Conservation (phyloP, 53 echinoderm and acorn worm species). For the Luidia sarsii region DNA sequence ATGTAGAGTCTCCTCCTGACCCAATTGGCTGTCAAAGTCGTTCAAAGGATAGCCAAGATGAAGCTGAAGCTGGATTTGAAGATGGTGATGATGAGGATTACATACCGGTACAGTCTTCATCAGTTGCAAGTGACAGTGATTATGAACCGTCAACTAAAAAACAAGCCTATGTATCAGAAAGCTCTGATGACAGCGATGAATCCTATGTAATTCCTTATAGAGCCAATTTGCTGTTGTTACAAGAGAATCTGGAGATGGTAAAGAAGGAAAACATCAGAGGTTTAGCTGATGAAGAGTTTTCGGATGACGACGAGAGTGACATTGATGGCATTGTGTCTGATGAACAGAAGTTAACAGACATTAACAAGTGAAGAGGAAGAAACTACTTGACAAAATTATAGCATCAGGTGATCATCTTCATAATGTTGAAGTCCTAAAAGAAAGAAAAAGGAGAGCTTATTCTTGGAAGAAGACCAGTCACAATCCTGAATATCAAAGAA, state of each 20-base stretch:
- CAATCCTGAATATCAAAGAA: slow-evolving; percentile 1
- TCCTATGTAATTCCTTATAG: slow-evolving; percentile 9
- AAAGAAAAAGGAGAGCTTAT: slow-evolving; percentile 52
- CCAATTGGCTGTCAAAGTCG: neutral
- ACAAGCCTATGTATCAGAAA: neutral
- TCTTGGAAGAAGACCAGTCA: slow-evolving; percentile 17
- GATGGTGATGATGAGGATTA: too few species aligned
- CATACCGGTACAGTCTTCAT: neutral
- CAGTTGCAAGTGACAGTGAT: neutral
- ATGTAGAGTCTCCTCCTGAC: neutral
- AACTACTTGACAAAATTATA: slow-evolving; percentile 28
- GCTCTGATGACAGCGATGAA: slow-evolving; percentile 12
- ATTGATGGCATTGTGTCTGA: neutral
- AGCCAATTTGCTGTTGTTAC: neutral
- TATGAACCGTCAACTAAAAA: slow-evolving; percentile 8
- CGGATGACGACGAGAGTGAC: neutral
- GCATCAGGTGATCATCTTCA: slow-evolving; percentile 54
- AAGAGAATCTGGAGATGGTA: neutral
- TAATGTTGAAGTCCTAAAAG: slow-evolving; percentile 52
- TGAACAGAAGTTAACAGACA: slow-evolving; percentile 13
- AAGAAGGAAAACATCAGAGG: too few species aligned
- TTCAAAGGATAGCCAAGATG: neutral
- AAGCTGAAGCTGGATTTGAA: too few species aligned
- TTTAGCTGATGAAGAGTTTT: neutral
- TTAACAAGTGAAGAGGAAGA: slow-evolving; percentile 10